Evolutionary conservation across 2,113 vertebrate species (phyloP).

Genomic region (Beaufortia kweichowensis): DNA sequence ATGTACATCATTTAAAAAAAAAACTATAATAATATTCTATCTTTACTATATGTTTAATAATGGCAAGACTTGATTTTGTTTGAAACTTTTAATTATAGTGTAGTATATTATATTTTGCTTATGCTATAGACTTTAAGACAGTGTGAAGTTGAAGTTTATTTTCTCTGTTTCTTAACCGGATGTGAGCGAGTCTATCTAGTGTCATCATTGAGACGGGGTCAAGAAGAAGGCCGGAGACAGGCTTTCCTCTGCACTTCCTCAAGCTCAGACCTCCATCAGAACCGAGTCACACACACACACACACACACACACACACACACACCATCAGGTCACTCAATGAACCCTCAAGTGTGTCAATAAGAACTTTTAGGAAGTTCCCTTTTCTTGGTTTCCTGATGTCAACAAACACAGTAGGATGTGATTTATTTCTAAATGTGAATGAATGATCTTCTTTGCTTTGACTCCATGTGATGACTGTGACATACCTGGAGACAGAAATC

Average conservation of each 20-base stretch:
- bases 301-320: neutral
- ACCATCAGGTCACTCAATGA: neutral
- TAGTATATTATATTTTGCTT: too few relatives aligned
- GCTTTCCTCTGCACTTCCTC: neutral
- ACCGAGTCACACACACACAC: neutral
- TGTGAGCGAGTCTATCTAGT: neutral
- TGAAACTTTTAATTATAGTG: too few relatives aligned
- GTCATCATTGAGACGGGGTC: neutral
- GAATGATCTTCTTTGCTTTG: neutral
- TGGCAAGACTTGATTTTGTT: too few relatives aligned
- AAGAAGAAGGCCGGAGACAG: constrained; percentile 13
- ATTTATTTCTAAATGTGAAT: too few relatives aligned
- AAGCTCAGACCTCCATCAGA: neutral
- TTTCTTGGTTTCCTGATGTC: neutral
- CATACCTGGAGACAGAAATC: too few relatives aligned
- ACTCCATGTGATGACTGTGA: too few relatives aligned
- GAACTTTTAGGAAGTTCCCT: neutral
- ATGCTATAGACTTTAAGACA: too few relatives aligned
- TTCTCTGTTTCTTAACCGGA: neutral
- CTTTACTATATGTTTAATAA: too few relatives aligned
- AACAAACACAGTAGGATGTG: neutral
- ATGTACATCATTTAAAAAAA: too few relatives aligned
- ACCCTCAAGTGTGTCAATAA: neutral
- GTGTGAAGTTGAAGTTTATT: neutral
- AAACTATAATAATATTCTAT: too few relatives aligned